A percentile compares a stretch with the other conserved stretches of the same genome.
phyloP scores from a whole-genome alignment of 1,140 invertebrate genomes.

The Lasioglossum baleicum region DNA sequence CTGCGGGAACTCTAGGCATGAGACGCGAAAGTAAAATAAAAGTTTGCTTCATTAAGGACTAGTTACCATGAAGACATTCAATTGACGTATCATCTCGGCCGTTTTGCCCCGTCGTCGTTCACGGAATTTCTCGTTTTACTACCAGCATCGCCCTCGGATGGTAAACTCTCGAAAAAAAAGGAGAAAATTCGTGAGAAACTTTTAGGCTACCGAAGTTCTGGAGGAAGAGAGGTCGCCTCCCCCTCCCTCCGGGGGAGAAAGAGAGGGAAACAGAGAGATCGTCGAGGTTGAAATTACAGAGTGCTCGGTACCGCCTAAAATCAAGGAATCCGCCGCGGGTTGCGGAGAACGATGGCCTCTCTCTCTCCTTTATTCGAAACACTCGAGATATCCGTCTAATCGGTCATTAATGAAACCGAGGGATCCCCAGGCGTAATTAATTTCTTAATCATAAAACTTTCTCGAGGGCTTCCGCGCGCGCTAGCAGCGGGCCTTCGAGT shows the following conservation, averaged over 20 bases:
- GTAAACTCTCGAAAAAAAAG: slow-evolving; percentile 43
- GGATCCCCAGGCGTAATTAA: slow-evolving; percentile 51
- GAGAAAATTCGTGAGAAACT: slow-evolving; percentile 34
- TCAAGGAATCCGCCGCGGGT: slow-evolving; percentile 37
- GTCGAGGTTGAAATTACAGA: slow-evolving; percentile 39
- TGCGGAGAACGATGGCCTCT: slow-evolving; percentile 4
- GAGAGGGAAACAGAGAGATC: neutral
- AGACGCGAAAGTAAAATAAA: slow-evolving; percentile 61
- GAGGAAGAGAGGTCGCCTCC: too few species aligned
- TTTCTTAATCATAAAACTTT: slow-evolving; percentile 67
- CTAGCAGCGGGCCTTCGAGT: slow-evolving; percentile 35
- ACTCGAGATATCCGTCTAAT: slow-evolving; percentile 53
- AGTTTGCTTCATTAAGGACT: slow-evolving; percentile 64
- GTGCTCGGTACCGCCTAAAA: slow-evolving; percentile 37
- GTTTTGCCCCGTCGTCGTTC: neutral
- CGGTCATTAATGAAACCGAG: slow-evolving; percentile 50
- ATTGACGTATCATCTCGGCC: slow-evolving; percentile 48
- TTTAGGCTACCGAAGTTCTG: slow-evolving; percentile 35
- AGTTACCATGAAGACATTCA: slow-evolving; percentile 64
- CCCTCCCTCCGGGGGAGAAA: neutral
- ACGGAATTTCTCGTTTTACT: slow-evolving; percentile 46
- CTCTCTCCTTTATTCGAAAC: slow-evolving; percentile 45
- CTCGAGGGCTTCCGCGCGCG: slow-evolving; percentile 41
- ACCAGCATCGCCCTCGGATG: slow-evolving; percentile 57
- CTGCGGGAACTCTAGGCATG: slow-evolving; percentile 7